phyloP scores from a whole-genome alignment of 2,113 vertebrate species.

The Calyptomena viridis region DNA sequence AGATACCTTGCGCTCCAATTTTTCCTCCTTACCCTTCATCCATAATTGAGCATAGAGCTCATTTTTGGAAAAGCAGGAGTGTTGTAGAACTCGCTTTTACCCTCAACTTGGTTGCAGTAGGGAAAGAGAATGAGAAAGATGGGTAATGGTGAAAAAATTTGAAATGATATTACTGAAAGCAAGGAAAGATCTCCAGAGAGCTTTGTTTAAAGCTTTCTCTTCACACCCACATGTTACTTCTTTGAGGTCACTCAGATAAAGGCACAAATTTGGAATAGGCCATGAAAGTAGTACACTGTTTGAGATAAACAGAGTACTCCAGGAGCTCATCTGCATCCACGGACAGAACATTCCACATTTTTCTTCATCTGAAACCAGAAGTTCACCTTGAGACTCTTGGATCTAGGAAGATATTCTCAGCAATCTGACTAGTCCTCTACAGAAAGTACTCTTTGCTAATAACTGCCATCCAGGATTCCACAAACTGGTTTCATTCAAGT shows the following conservation, averaged over 20 bases:
- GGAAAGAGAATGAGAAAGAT: not conserved
- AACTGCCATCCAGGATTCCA: not conserved
- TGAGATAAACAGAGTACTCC: not conserved
- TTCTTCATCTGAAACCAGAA: not conserved
- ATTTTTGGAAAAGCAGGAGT: not conserved
- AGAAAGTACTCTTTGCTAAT: not conserved
- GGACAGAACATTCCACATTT: not conserved
- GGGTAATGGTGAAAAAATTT: not conserved
- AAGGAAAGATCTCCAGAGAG: not conserved
- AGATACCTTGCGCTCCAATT: not conserved
- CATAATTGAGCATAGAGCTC: not conserved
- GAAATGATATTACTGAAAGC: not conserved
- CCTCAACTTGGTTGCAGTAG: not conserved
- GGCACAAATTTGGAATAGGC: not conserved
- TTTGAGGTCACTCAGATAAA: not conserved
- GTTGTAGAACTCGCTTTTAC: not conserved
- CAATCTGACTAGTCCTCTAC: not conserved
- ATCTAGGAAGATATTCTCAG: not conserved
- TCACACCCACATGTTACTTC: not conserved
- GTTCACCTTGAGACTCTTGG: not conserved
- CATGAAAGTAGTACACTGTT: not conserved
- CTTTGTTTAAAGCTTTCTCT: not conserved
- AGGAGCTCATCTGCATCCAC: not conserved
- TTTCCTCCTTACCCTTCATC: not conserved
- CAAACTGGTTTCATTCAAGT: not conserved